Conservation (phyloP, 2,888 invertebrate species). For the Callyntrura sp. region DNA sequence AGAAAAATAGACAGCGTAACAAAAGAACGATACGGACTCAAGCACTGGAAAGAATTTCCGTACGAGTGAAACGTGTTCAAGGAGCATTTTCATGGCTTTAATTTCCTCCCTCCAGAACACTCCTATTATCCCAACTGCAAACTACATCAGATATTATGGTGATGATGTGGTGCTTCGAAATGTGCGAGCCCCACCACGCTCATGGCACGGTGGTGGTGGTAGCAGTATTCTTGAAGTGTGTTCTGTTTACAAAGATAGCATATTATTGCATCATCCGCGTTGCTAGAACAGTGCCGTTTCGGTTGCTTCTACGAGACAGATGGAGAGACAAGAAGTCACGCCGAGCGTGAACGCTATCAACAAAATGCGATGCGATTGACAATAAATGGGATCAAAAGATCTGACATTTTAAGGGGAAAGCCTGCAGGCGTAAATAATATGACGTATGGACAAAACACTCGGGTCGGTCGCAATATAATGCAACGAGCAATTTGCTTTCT, state of each 20-base stretch:
- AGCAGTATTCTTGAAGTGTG: neutral
- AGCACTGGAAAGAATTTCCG: conserved; percentile 75
- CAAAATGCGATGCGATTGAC: conserved; percentile 68
- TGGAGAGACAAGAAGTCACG: conserved; percentile 70
- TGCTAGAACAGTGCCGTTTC: neutral
- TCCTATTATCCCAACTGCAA: conserved; percentile 67
- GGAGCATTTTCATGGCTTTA: conserved; percentile 81
- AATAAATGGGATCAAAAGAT: conserved; percentile 68
- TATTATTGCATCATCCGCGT: neutral
- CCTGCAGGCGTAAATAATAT: conserved; percentile 72
- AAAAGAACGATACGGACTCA: conserved; percentile 20
- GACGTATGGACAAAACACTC: conserved; percentile 56
- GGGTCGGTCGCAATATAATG: conserved; percentile 22
- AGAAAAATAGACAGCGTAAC: neutral
- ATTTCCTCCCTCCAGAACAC: conserved; percentile 71
- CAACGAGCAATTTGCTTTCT: conserved; percentile 50
- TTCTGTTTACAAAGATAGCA: neutral
- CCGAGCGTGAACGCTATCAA: conserved; percentile 70
- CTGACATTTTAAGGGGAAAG: conserved; percentile 64
- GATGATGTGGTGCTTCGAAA: conserved; percentile 29
- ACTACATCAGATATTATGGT: conserved; percentile 50
- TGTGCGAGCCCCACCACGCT: neutral
- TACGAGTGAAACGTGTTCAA: conserved; percentile 80
- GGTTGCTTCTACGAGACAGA: neutral
- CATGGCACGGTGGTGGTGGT: neutral